Base-by-base conservation (phyloP, 1,140 invertebrate species). In the Diorhabda carinulata region DNA sequence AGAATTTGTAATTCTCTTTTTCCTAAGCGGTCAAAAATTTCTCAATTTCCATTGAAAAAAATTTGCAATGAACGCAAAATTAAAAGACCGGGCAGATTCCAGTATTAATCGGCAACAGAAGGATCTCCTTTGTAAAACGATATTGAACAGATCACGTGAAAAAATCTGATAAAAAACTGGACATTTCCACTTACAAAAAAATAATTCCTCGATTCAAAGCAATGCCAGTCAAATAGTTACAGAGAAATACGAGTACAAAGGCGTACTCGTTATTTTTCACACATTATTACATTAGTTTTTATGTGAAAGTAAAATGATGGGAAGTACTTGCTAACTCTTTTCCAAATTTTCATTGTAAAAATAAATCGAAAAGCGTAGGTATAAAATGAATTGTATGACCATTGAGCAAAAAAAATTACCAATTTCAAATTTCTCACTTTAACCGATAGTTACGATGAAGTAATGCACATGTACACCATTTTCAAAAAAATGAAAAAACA, bases 81-180 rank as follows among this genome's bases (percentile, higher is more conserved):
- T 52, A 52, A 52, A 52, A 52, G 47, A 52, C 47, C 4, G n/a
- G 6, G 47, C 47, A 52, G 47, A 52, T 52, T 52, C n/a, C 47
- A 52, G 25, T 52, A n/a, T 8, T n/a, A 52, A 8, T 52, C n/a
- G 47, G 6, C 3, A 52, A n/a, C 47, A 52, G 47, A 52, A n/a
- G 47, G 4, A 52, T 52, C 47, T 52, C 47, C 47, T 52, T 52
- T 52, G 47, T 52, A 52, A 52, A 52, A 52, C 47, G 47, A 52
- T 52, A 52, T 52, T 52, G 47, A 52, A 52, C 47, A 52, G 47
- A 52, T 52, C 47, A 52, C 47, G 47, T 52, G 47, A 52, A 52
- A 52, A 52, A 52, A 52, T 52, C 47, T 52, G 47, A 52, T n/a
- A 3, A 52, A 52, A 52, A 52, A 52, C 47, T 8, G 6, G 47